Conservation (phyloP, 2,113 vertebrate genomes). For the Addax nasomaculatus region DNA sequence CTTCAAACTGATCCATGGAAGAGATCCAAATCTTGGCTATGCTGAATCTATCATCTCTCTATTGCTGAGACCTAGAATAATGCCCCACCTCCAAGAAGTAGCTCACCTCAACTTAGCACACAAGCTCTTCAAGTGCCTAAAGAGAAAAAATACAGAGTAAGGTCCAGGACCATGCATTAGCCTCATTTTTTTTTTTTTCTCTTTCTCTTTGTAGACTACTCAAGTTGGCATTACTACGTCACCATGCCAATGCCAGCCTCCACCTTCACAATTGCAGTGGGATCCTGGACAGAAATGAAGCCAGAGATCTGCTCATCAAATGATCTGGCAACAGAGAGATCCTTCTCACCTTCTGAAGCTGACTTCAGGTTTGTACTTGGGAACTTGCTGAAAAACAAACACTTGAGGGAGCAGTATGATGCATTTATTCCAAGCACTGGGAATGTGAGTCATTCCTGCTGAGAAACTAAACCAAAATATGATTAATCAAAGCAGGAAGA, state of each 20-base stretch:
- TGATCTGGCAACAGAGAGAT: constrained; percentile 6
- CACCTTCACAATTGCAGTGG: constrained; percentile 94
- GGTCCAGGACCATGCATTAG: not conserved
- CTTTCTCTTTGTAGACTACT: constrained; percentile 77
- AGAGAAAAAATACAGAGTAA: not conserved
- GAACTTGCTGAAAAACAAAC: constrained; percentile 53
- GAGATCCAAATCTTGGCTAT: not conserved
- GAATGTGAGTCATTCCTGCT: constrained; percentile 67
- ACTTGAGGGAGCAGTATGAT: constrained; percentile 34
- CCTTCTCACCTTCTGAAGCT: constrained; percentile 55
- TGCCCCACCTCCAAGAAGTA: not conserved
- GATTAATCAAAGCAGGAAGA: constrained; percentile 67
- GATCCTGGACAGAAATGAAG: constrained; percentile 88
- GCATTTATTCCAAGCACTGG: constrained; percentile 53
- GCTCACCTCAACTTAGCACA: not conserved
- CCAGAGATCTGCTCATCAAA: constrained; percentile 52
- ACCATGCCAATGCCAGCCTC: constrained; percentile 98
- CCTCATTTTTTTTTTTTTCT: not conserved
- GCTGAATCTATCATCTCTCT: not conserved
- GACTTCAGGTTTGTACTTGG: constrained; percentile 85
- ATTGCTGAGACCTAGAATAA: not conserved
- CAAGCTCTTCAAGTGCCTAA: not conserved
- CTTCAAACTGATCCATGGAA: not conserved
- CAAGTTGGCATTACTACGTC: constrained; percentile 93
- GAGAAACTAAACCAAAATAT: constrained; percentile 69